Evolutionary conservation across 2,888 invertebrate genomes (phyloP), one percentile per base, ranked within the genome.

Genomic region (Frankliniella fusca): DNA sequence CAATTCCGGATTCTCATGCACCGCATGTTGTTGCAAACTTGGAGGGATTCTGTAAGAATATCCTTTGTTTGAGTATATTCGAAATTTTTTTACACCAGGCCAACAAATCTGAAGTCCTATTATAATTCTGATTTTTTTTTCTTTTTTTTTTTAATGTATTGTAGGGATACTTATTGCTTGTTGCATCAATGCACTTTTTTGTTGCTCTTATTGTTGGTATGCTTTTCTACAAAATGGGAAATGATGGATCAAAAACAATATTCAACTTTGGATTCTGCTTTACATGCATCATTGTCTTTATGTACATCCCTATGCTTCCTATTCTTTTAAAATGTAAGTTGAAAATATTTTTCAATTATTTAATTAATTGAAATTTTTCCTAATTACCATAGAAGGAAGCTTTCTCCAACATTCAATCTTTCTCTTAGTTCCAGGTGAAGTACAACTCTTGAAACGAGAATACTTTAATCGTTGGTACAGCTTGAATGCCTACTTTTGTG

Each of bases 381-480:
- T 61, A 81, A 80, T 15, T 81, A n/a, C n/a, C n/a, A n/a, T n/a
- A 38, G 38, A 38, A 3, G 38, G 38, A 38, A 38, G 38, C 38
- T 38, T 3, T 38, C 38, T 38, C 38, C 2, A 27, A 38, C n/a
- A n/a, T 81, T 28, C 70, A 48, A 82, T 83, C 84, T 83, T 83
- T 79, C 85, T 91, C 91, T 50, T 88, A 95, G 95, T 94, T 91
- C 95, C 95, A 27, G 90, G 89, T 80, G 94, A 95, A 89, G 93
- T 95, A 0, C 92, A 93, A 85, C 88, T 95, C 27, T 88, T 95
- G 15, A 95, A 95, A 87, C 89, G 94, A 81, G 95, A 96, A 86
- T 93, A 95, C 86, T 95, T 95, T 87, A 96, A 96, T 87, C 91
- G 94, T 81, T 96, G 95, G 95, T 96, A 95, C 86, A 91, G 93